Evolutionary conservation across 2,797 vertebrate genomes (phyloP).

Genomic region (Sebastes hopkinsi): DNA sequence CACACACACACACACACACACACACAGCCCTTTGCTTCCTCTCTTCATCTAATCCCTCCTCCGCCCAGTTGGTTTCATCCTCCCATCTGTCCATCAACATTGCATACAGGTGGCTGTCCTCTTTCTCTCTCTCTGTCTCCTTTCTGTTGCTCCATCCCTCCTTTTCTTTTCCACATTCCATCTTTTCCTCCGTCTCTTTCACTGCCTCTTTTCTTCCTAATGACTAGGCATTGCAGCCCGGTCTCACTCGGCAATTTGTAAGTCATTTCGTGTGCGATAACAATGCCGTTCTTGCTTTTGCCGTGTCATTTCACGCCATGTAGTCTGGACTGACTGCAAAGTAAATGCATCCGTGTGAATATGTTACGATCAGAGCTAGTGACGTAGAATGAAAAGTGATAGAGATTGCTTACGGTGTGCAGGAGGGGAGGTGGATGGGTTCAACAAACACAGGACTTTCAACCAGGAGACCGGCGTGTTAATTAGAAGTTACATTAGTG

Average conservation of each 20-base stretch:
- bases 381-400: neutral
- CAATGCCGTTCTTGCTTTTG: neutral
- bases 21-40: conserved; percentile 61
- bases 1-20: conserved; percentile 29
- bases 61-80: conserved; percentile 68
- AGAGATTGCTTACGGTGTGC: neutral
- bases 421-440: no score
- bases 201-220: neutral
- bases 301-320: neutral
- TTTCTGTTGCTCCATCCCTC: neutral
- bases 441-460: no score
- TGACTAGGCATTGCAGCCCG: neutral
- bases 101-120: conserved; percentile 71
- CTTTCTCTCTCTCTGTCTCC: conserved; percentile 12
- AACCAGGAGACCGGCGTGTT: no score
- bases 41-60: conserved; percentile 73
- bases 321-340: neutral
- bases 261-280: neutral
- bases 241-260: neutral
- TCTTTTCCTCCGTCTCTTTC: conserved; percentile 3
- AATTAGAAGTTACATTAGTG: neutral
- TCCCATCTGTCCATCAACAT: conserved; percentile 74
- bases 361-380: neutral
- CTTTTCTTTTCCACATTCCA: neutral
- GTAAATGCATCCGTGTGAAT: neutral